Evolutionary conservation across 2,888 invertebrate species (phyloP).

Genomic region (Meganola albula): DNA sequence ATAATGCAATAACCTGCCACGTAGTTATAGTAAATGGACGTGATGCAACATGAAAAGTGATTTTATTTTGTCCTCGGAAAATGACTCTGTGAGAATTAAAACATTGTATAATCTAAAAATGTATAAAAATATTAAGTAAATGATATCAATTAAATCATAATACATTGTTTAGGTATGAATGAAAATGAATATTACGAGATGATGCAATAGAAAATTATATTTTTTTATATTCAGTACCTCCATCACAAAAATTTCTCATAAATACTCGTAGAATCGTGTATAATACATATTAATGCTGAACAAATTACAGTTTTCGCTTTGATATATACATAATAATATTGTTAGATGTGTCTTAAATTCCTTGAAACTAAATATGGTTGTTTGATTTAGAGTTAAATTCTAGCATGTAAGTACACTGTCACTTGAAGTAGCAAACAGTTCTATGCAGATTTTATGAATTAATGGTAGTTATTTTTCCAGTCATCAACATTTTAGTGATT

Average conservation of each 20-base stretch:
- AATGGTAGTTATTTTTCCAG: conserved; percentile 40
- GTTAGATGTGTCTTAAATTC: conserved; percentile 54
- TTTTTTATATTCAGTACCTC: conserved; percentile 67
- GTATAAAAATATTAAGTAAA: conserved; percentile 65
- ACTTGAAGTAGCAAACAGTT: conserved; percentile 30
- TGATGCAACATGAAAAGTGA: conserved; percentile 67
- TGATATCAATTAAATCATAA: conserved; percentile 54
- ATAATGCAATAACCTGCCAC: conserved; percentile 59
- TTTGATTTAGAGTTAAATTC: conserved; percentile 49
- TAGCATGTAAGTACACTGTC: conserved; percentile 47
- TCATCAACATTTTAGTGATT: conserved; percentile 44
- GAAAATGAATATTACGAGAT: conserved; percentile 61
- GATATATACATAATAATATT: conserved; percentile 40
- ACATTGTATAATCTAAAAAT: conserved; percentile 50
- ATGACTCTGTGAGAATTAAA: conserved; percentile 50
- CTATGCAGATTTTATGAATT: conserved; percentile 24
- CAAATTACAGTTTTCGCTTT: conserved; percentile 48
- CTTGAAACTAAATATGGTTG: conserved; percentile 47
- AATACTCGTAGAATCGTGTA: conserved; percentile 39
- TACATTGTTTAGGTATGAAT: conserved; percentile 51
- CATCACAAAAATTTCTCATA: conserved; percentile 38
- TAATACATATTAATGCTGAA: conserved; percentile 43
- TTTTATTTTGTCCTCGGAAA: conserved; percentile 72
- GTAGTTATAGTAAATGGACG: conserved; percentile 48
- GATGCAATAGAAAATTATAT: conserved; percentile 72